Base-by-base conservation (phyloP, 2,113 vertebrate species). In the Apodemus speciosus region DNA sequence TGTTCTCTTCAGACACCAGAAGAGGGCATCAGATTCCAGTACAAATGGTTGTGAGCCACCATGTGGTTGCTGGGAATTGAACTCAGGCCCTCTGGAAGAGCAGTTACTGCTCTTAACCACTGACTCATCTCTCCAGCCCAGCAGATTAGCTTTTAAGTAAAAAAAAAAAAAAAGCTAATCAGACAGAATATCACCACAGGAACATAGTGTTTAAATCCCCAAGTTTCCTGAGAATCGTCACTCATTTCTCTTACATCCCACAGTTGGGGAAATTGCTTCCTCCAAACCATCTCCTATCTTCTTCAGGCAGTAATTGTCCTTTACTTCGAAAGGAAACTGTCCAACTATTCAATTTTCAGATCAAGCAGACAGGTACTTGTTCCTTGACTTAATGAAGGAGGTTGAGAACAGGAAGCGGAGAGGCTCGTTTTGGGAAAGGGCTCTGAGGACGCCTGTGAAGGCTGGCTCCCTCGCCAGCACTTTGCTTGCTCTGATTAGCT, bases 401-500 rank as follows among this genome's bases (percentile, higher is more conserved):
- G 40, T 35, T 94, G 40, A 77, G 43, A 93, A 95, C 49, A 81
- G 38, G 73, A 68, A 56, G 72, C 35, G 2, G 43, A 86, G 90
- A 35, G 40, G 35, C 66, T 58, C 0, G 46, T 53, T 68, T 60
- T 75, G 75, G 85, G 79, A 76, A 88, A 62, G 30, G 25, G 18
- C 66, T 80, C 64, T 69, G 69, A 64, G 60, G 77, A 53, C 14
- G 49, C 7, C 1, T 6, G 13, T 69, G 64, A 53, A 92, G 43
- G 32, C 38, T 14, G 11, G 0, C 32, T 40, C 91, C 53, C 89
- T 27, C 69, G 75, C 72, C 66, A 51, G 25, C 58, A 21, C 71
- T 60, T 72, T 66, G 21, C 64, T 94, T 71, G 46, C 93, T 94
- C 76, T 91, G 40, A 56, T 92, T 87, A 91, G 51, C 69, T 88